Conservation (phyloP, 2,113 vertebrate genomes). For the Larimichthys polyactis region DNA sequence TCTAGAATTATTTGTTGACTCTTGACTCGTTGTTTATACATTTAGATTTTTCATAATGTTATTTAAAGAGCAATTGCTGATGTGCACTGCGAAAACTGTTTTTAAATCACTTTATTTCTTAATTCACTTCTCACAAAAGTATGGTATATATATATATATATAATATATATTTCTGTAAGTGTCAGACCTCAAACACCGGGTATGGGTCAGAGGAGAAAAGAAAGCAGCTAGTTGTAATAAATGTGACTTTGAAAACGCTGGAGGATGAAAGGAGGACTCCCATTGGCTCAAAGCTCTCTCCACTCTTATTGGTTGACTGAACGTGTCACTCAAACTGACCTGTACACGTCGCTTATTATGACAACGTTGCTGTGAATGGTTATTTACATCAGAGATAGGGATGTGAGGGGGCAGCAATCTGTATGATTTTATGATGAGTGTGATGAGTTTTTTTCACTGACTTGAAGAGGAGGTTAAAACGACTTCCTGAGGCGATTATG, state of each 20-base stretch:
- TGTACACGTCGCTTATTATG: constrained; percentile 24
- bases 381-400: neutral
- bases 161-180: no score
- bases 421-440: neutral
- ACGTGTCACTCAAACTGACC: constrained; percentile 53
- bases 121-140: neutral
- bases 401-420: neutral
- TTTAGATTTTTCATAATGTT: neutral
- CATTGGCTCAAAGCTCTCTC: constrained; percentile 49
- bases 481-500: neutral
- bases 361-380: neutral
- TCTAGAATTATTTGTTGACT: no score
- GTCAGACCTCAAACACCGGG: neutral
- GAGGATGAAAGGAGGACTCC: constrained; percentile 40
- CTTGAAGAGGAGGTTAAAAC: neutral
- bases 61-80: neutral
- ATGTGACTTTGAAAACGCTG: neutral
- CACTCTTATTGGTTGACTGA: constrained; percentile 24
- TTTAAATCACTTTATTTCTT: fast-evolving
- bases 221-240: neutral
- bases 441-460: neutral
- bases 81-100: neutral
- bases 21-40: neutral
- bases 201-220: neutral
- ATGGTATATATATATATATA: no score